Base-by-base conservation (phyloP, 2,888 invertebrate species). In the Spicauda simplicius region DNA sequence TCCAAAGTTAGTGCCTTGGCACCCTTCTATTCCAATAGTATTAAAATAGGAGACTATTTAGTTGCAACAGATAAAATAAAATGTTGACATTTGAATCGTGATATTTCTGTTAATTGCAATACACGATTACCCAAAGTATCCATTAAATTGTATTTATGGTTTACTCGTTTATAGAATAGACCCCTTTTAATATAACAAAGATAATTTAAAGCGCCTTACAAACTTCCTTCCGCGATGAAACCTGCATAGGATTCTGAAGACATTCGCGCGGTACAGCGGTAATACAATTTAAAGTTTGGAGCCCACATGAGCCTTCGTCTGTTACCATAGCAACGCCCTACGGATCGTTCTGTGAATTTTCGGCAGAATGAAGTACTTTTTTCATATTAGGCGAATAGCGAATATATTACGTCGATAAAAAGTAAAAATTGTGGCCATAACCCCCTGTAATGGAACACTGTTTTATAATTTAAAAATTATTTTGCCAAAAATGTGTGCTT, bases 271-370 rank as follows among this genome's bases (percentile, higher is more conserved):
- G 80, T 77, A 78, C 77, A 78, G 75, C 82, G 83, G 85, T 88
- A 91, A 91, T 90, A 87, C 90, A 91, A 91, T 92, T 93, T 91
- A 92, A 92, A 92, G 90, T 91, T 90, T 84, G 81, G 81, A 86
- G 84, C 87, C 87, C 91, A 91, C 89, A 91, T 90, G 90, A 90
- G 90, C 86, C 88, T 89, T 72, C 79, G 84, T 81, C 85, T 83
- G 79, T 93, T 83, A 81, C 83, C 80, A 91, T 90, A 73, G 93
- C 83, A 92, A 93, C 92, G 76, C 92, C 93, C 93, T 69, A 69
- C 74, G 81, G 77, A 83, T 81, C 81, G 81, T 77, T 80, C 79
- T 82, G 85, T 80, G 85, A 88, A 86, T 88, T 90, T 85, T 84
- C 85, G 83, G 88, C 83, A 88, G 59, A 91, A 86, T 84, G 83